Percentiles rank a stretch among this genome's conserved stretches.
phyloP scores from a whole-genome alignment of 2,797 vertebrate genomes.

The Lepus townsendii region DNA sequence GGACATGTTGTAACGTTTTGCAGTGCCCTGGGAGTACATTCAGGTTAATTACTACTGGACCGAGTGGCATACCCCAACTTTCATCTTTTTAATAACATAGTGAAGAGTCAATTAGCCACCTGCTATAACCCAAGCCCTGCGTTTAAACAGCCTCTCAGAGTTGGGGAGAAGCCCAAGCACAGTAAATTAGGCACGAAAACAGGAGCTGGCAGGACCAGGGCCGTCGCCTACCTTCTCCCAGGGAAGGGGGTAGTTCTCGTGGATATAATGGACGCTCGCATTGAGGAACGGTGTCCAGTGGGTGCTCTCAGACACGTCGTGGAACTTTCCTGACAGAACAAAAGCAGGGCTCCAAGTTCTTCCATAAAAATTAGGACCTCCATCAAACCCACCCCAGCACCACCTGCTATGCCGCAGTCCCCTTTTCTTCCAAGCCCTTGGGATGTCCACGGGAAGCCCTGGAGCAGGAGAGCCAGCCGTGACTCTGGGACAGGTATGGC shows the following conservation, averaged over 20 bases:
- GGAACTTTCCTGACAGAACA: conserved; percentile 86
- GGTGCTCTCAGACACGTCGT: conserved; percentile 89
- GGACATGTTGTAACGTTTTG: not conserved
- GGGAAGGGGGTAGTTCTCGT: conserved; percentile 88
- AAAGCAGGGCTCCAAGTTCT: not conserved
- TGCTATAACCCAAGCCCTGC: not conserved
- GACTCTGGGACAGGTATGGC: not conserved
- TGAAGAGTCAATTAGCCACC: not conserved
- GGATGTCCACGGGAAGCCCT: not conserved
- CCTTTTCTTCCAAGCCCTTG: not conserved
- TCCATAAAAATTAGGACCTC: not conserved
- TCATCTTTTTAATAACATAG: not conserved
- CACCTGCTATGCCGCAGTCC: accelerated
- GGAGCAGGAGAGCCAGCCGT: not conserved
- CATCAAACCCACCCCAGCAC: not conserved
- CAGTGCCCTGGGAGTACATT: not conserved
- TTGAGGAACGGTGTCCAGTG: conserved; percentile 91
- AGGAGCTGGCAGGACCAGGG: not conserved
- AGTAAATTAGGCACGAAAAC: too few species aligned
- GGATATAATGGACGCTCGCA: conserved; percentile 88
- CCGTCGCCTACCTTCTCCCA: conserved; percentile 87
- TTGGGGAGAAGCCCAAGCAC: accelerated
- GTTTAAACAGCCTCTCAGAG: not conserved
- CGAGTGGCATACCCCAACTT: not conserved
- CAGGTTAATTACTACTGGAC: not conserved